Evolutionary conservation across 2,888 invertebrate species (phyloP), one percentile per base, ranked within the genome.

Genomic region (Globia sparganii): DNA sequence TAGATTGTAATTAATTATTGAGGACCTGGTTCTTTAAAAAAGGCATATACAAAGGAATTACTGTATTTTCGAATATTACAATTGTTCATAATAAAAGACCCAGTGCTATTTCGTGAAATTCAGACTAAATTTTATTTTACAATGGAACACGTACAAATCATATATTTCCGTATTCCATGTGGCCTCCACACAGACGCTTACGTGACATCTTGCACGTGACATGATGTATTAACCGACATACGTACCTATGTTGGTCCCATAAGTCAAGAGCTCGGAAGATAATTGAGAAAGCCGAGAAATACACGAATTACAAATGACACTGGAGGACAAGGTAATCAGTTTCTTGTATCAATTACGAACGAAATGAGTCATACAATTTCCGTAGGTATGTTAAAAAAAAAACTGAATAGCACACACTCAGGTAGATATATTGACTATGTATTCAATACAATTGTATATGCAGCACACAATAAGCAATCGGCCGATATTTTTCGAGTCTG

Each of bases 131-230:
- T 56, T 25, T 1, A 43, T 43, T 62, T 8, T 11, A 65, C 15
- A 66, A 49, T 15, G 43, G 28, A 72, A 53, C 49, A 49, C 49
- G 13, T 67, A 62, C 25, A 59, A 31, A 37, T 62, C 40, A 18
- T 78, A 28, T 59, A 53, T 65, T 65, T 62, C 49, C 70, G 58
- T 80, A 53, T 67, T 67, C 53, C 25, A 21, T 13, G 59, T 15
- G 34, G 15, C 58, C n/a, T 40, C n/a, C 61, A 56, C 59, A 58
- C 34, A 84, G 37, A 65, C 31, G 66, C 65, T 72, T 61, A 62
- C 56, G 67, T 75, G 77, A 64, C 59, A 72, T 46, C 67, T 64
- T 69, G 70, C 43, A 67, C 66, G 69, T 78, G 78, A 81, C 75
- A 40, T 67, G 65, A 64, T n/a, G 56, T 65, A 78, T 75, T 68